These are phyloP conservation scores for Cephus spinipes DNA, from an alignment of 2,888 invertebrate genomes.

Conservation along the genomic window DNA sequence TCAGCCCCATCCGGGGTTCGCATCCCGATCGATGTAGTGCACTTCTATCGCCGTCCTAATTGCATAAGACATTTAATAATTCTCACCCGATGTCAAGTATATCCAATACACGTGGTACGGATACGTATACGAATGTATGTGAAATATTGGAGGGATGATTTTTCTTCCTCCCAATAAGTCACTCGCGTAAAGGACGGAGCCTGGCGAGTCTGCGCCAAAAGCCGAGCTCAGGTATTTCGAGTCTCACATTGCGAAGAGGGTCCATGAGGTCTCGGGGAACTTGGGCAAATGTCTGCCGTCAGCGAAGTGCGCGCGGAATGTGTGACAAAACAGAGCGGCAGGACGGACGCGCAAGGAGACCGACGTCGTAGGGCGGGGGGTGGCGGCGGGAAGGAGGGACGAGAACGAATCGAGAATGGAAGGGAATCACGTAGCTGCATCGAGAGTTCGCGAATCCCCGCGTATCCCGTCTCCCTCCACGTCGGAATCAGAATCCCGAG, in stretches of 20 bases:
- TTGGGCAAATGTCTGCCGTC: slow-evolving; percentile 42
- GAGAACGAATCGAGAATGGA: not conserved
- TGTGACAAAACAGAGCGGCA: slow-evolving; percentile 33
- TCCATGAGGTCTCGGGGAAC: not conserved
- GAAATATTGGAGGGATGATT: slow-evolving; percentile 42
- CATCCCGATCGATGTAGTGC: too few relatives aligned
- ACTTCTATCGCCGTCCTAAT: too few relatives aligned
- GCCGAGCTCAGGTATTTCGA: not conserved
- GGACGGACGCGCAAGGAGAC: slow-evolving; percentile 13
- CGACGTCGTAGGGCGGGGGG: not conserved
- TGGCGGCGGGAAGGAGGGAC: not conserved
- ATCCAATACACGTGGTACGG: too few relatives aligned
- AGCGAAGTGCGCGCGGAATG: slow-evolving; percentile 37
- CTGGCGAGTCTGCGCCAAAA: too few relatives aligned
- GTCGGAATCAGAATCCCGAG: not conserved
- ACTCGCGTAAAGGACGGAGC: not conserved
- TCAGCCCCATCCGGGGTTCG: too few relatives aligned
- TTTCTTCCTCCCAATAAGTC: slow-evolving; percentile 21
- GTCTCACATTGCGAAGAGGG: not conserved
- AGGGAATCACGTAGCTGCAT: not conserved
- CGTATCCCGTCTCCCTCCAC: not conserved
- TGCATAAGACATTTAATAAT: too few relatives aligned
- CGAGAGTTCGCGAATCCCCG: not conserved
- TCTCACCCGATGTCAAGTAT: too few relatives aligned
- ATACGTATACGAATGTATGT: too few relatives aligned